These are phyloP conservation scores for Embiotoca jacksoni DNA, from an alignment of 2,113 vertebrate species.

Conservation along the genomic window DNA sequence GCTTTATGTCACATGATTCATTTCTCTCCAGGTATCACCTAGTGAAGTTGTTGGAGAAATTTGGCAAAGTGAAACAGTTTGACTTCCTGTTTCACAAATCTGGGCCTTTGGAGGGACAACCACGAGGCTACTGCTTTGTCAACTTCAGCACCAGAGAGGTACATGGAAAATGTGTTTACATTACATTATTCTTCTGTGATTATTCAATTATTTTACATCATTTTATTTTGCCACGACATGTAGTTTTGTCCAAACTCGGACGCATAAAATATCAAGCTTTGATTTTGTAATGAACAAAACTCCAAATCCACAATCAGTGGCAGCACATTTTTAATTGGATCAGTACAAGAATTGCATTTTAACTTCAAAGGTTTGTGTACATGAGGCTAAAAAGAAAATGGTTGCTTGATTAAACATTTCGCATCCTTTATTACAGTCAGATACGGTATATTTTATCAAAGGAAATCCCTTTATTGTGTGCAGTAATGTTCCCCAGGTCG, in stretches of 20 bases:
- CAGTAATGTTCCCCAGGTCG: neutral
- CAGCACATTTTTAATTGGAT: too few relatives aligned
- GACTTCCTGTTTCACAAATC: constrained; percentile 99
- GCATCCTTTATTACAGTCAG: neutral
- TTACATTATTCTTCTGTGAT: neutral
- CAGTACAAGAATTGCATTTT: too few relatives aligned
- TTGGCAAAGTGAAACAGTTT: constrained; percentile 97
- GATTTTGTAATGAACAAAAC: neutral
- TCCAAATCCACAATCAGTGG: neutral
- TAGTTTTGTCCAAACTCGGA: neutral
- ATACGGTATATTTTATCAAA: constrained; percentile 19
- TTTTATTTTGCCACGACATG: neutral
- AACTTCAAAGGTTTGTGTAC: too few relatives aligned
- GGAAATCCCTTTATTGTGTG: neutral
- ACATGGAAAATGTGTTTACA: neutral
- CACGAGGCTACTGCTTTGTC: constrained; percentile 97
- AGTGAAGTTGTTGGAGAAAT: constrained; percentile 96
- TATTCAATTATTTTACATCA: too few relatives aligned
- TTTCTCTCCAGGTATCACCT: constrained; percentile 88
- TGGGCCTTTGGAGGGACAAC: constrained; percentile 95
- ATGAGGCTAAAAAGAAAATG: too few relatives aligned
- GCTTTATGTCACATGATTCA: neutral
- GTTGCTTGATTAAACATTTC: too few relatives aligned
- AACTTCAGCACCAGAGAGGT: constrained; percentile 98
- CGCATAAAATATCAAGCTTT: neutral